Evolutionary conservation across 2,797 vertebrate species (phyloP).

Genomic region (Protosalanx chinensis): DNA sequence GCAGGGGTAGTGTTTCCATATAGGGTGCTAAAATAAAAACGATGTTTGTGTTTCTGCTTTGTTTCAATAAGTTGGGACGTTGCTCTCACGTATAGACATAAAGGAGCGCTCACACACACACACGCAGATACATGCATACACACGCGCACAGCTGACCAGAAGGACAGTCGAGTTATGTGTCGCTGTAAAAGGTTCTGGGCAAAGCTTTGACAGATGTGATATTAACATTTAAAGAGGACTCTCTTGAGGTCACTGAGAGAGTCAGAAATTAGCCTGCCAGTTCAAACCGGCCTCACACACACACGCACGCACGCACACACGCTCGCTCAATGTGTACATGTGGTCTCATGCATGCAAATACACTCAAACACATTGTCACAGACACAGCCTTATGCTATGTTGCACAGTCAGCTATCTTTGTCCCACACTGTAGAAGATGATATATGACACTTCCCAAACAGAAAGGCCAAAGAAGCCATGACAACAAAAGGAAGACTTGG

Average conservation of each 20-base stretch:
- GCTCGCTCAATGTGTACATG: background rate
- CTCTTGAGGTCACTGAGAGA: constrained; percentile 10
- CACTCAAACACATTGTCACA: background rate
- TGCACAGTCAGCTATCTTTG: too few relatives aligned
- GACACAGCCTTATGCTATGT: too few relatives aligned
- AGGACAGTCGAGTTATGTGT: background rate
- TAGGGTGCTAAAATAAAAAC: too few relatives aligned
- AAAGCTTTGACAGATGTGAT: constrained; percentile 7
- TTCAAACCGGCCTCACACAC: background rate
- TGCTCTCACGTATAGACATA: background rate
- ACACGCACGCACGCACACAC: background rate
- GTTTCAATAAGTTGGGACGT: too few relatives aligned
- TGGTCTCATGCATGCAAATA: background rate
- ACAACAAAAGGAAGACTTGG: too few relatives aligned
- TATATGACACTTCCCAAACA: too few relatives aligned
- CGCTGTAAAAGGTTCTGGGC: constrained; percentile 10
- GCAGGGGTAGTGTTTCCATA: too few relatives aligned
- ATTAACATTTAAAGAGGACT: constrained; percentile 5
- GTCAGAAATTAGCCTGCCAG: background rate
- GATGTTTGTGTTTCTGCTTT: too few relatives aligned
- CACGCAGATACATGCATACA: background rate
- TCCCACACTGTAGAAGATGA: too few relatives aligned
- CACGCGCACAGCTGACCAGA: background rate
- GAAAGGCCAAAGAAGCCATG: too few relatives aligned
- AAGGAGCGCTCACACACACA: background rate